A percentile compares a stretch with the other conserved stretches of the same genome.
phyloP scores from a whole-genome alignment of 2,113 vertebrate species.

The Psammodynastes pulverulentus region DNA sequence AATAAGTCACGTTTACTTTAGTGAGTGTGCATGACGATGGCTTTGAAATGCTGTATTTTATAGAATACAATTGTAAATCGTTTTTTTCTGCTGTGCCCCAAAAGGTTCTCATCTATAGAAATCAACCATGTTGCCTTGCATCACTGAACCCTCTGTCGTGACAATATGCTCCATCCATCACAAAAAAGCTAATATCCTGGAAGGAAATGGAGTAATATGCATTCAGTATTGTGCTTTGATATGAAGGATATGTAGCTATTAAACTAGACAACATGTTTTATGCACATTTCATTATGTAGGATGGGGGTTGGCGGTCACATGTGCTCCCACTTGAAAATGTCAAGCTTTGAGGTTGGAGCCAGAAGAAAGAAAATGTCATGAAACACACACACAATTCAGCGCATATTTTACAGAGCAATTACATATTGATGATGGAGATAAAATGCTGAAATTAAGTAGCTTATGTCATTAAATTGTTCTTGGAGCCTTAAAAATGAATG shows the following conservation, averaged over 20 bases:
- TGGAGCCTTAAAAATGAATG: not conserved
- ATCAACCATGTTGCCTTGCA: not conserved
- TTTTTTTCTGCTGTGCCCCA: slow-evolving; percentile 10
- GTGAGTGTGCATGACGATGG: not conserved
- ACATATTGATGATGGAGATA: slow-evolving; percentile 34
- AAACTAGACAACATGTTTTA: slow-evolving; percentile 37
- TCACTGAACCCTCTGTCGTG: slow-evolving; percentile 19
- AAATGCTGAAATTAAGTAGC: slow-evolving; percentile 22
- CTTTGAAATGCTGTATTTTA: not conserved
- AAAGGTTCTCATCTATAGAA: not conserved
- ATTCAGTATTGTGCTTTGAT: not conserved
- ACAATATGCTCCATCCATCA: slow-evolving; percentile 35
- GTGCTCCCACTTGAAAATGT: slow-evolving; percentile 25
- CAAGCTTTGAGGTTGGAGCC: slow-evolving; percentile 30
- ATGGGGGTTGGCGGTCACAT: slow-evolving; percentile 25
- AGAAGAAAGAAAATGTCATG: slow-evolving; percentile 22
- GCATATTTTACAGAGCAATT: slow-evolving; percentile 31
- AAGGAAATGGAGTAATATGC: slow-evolving; percentile 20
- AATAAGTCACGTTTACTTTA: not conserved
- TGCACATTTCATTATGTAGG: slow-evolving; percentile 31
- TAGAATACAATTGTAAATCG: not conserved
- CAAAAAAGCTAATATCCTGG: slow-evolving; percentile 3
- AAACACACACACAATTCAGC: slow-evolving; percentile 4
- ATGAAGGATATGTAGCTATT: slow-evolving; percentile 1
- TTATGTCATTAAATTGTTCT: slow-evolving; percentile 25